Evolutionary conservation across 2,888 invertebrate genomes (phyloP), one percentile per base, ranked within the genome.

Genomic region (Xestia sexstrigata): DNA sequence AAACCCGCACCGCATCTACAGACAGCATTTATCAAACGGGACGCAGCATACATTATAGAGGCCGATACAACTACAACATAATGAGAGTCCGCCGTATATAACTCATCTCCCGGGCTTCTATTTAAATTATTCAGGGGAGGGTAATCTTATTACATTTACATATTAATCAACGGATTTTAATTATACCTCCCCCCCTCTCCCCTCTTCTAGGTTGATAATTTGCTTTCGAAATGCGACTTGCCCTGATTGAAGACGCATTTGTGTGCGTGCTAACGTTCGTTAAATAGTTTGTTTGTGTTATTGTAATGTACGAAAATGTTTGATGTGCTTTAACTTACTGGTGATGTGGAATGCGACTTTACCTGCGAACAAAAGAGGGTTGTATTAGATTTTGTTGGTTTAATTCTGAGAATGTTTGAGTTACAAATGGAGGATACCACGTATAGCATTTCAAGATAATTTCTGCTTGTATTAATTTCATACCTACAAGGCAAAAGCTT

Each of bases 111-210:
- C 92, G 84, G 91, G 93, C 92, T 92, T 93, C 94, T 94, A 93
- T 93, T 93, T 96, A 96, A 97, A 97, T 98, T 98, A 98, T 98
- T 98, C 98, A 98, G 97, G 98, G 98, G 98, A 98, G 98, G 98
- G 98, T 98, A 98, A 98, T 98, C 98, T 98, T 98, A 98, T 98
- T 98, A 98, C 98, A 98, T 98, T 98, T 98, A 98, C 98, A 98
- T 98, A 98, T 98, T 98, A 98, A 98, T 98, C 98, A 98, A 98
- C 98, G 98, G 98, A 98, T 98, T 98, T 98, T 98, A 98, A 98
- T 98, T 98, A 98, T 98, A 98, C 98, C 97, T 98, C 97, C 97
- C 97, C 97, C 96, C 98, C 97, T 97, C 3, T 97, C 97, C 97
- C 96, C 95, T n/a, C 96, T 93, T 92, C 93, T 92, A 91, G 93